Conservation (phyloP, 1,140 invertebrate species). For the Daktulosphaira vitifoliae region DNA sequence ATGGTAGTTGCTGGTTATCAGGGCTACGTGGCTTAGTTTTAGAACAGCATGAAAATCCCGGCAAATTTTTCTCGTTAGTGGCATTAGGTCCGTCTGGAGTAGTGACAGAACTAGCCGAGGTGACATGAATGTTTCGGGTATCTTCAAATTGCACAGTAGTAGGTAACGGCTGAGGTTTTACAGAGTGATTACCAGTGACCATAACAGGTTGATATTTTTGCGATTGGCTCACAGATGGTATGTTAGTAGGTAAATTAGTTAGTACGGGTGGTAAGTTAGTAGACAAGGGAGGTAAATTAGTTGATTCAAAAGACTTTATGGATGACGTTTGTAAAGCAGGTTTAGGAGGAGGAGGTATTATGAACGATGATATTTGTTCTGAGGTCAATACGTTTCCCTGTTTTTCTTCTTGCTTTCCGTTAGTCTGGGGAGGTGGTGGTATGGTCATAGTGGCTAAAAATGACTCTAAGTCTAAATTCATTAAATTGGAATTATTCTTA, state of each 20-base stretch:
- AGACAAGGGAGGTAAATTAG: too few species aligned
- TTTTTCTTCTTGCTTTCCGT: conserved; percentile 45
- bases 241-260: too few species aligned
- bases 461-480: conserved; percentile 56
- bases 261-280: too few species aligned
- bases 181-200: too few species aligned
- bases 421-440: conserved; percentile 55
- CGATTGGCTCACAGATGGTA: background rate
- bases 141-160: background rate
- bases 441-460: conserved; percentile 74
- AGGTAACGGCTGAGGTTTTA: background rate
- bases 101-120: background rate
- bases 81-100: conserved; percentile 3
- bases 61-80: conserved; percentile 8
- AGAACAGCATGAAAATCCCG: conserved; percentile 37
- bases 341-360: conserved; percentile 63
- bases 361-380: conserved; percentile 68
- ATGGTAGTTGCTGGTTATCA: conserved; percentile 48
- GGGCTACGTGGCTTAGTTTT: conserved; percentile 35
- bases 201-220: background rate
- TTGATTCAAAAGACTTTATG: too few species aligned
- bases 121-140: background rate
- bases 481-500: conserved; percentile 35
- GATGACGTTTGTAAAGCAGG: background rate
- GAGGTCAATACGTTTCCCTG: conserved; percentile 61